Percentiles rank a stretch among this genome's conserved stretches.
Conservation (phyloP, 2,888 invertebrate species). For the Drosophila bunnanda region DNA sequence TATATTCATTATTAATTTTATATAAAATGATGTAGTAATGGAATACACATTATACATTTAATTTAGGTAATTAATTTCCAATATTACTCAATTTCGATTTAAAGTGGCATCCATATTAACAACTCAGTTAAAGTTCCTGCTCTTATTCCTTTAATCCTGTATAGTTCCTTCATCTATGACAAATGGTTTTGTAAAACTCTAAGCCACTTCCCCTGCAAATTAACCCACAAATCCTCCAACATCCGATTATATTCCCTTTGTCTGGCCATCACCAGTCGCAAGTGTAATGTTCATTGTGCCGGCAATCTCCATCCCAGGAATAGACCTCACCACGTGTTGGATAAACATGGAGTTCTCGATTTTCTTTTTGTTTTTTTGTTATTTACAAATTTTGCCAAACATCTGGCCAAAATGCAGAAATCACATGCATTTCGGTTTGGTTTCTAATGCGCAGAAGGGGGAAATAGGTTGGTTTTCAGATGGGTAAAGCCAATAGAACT, state of each 20-base stretch:
- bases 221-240: constrained; percentile 30
- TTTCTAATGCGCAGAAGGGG: constrained; percentile 27
- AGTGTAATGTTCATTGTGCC: constrained; percentile 29
- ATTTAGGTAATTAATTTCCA: no score
- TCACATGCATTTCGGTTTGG: constrained; percentile 30
- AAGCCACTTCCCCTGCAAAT: constrained; percentile 30
- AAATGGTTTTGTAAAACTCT: constrained; percentile 3
- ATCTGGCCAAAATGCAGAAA: constrained; percentile 48
- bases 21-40: no score
- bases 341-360: constrained; percentile 31
- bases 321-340: constrained; percentile 41
- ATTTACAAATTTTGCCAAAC: constrained; percentile 29
- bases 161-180: background rate
- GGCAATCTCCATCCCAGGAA: background rate
- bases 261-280: constrained; percentile 12
- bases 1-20: no score
- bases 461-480: constrained; percentile 7
- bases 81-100: background rate
- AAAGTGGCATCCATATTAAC: background rate
- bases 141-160: background rate
- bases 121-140: background rate
- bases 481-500: constrained; percentile 19
- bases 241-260: constrained; percentile 15
- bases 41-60: no score
- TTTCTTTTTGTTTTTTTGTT: constrained; percentile 3